Conservation (phyloP, 2,797 vertebrate species). For the Chelmon rostratus region DNA sequence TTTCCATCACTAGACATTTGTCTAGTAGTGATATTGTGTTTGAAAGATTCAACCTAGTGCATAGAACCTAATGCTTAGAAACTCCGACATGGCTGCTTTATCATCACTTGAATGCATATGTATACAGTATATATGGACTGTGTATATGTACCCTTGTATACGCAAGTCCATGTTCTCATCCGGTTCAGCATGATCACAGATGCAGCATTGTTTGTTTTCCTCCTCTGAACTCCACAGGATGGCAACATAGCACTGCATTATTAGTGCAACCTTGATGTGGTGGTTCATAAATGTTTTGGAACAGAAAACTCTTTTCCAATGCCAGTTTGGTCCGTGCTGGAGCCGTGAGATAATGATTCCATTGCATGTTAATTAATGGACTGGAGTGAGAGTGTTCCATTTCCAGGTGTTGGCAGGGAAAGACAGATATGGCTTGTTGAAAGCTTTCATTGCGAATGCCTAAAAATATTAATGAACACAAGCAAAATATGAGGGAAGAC, state of each 20-base stretch:
- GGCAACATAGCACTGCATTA: constrained; percentile 71
- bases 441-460: constrained; percentile 25
- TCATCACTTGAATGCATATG: background rate
- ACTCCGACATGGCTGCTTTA: background rate
- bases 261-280: constrained; percentile 62
- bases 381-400: constrained; percentile 34
- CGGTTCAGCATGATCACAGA: constrained; percentile 41
- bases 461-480: constrained; percentile 37
- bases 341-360: constrained; percentile 52
- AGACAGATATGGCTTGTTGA: constrained; percentile 29
- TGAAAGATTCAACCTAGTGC: background rate
- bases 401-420: constrained; percentile 49
- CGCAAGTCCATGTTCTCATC: constrained; percentile 3
- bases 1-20: background rate
- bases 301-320: constrained; percentile 16
- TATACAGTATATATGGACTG: background rate
- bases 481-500: constrained; percentile 1
- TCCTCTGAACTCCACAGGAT: constrained; percentile 75
- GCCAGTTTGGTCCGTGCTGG: constrained; percentile 45
- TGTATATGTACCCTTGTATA: no score
- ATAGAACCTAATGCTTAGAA: background rate
- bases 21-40: background rate
- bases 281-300: constrained; percentile 44
- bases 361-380: constrained; percentile 63
- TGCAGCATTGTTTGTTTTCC: constrained; percentile 18